Conservation (phyloP, 2,797 vertebrate species). For the Ibycter americanus region DNA sequence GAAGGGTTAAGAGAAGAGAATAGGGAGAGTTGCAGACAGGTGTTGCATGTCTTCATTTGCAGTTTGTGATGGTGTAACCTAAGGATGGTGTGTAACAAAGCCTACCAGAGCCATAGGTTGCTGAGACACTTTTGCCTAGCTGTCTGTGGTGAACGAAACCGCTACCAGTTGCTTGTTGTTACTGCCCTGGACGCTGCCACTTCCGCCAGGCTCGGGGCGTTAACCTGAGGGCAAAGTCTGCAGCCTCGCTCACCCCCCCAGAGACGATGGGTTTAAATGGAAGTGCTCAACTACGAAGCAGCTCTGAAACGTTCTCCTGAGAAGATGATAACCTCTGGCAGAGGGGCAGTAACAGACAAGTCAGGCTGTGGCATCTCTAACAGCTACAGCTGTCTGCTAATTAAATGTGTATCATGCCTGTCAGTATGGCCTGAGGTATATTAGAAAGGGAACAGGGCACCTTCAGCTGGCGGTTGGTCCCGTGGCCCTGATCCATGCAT, state of each 20-base stretch:
- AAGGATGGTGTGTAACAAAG: neutral
- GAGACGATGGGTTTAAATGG: neutral
- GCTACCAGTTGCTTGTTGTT: neutral
- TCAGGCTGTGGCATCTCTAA: neutral
- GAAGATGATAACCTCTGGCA: neutral
- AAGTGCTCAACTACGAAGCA: neutral
- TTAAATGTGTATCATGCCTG: neutral
- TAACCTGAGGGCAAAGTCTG: neutral
- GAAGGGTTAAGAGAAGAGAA: neutral
- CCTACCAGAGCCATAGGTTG: neutral
- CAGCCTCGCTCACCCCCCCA: fast-evolving
- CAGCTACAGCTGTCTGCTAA: neutral
- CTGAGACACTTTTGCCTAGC: neutral
- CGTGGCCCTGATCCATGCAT: neutral
- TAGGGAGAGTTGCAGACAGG: neutral
- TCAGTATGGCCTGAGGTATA: neutral
- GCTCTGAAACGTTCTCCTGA: neutral
- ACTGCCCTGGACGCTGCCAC: neutral
- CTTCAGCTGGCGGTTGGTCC: neutral
- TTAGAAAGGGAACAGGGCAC: neutral
- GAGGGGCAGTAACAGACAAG: neutral
- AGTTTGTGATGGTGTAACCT: neutral
- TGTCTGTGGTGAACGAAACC: fast-evolving
- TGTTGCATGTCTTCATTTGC: neutral
- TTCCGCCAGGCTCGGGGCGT: neutral